Conservation (phyloP, 2,113 vertebrate genomes). For the Hirundichthys speculiger region DNA sequence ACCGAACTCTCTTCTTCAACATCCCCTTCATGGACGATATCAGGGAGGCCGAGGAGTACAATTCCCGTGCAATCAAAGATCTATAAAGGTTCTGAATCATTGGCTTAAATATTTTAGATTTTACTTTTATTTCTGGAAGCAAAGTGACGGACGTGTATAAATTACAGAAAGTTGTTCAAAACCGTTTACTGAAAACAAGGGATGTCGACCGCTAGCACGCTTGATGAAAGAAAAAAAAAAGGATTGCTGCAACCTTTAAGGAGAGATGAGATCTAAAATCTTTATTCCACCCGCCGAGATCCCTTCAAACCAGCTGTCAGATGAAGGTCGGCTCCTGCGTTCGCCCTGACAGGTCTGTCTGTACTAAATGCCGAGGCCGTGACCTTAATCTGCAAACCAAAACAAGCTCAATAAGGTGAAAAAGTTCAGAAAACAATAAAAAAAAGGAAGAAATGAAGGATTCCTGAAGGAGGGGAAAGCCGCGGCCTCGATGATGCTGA, state of each 20-base stretch:
- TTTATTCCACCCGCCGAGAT: conserved; percentile 29
- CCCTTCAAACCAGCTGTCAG: conserved; percentile 49
- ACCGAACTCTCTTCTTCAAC: too few relatives aligned
- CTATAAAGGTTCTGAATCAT: too few relatives aligned
- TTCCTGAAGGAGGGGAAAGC: conserved; percentile 19
- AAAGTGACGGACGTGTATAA: too few relatives aligned
- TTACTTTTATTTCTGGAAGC: too few relatives aligned
- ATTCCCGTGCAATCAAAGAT: too few relatives aligned
- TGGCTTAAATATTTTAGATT: too few relatives aligned
- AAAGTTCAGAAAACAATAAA: conserved; percentile 36
- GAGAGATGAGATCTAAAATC: conserved; percentile 8
- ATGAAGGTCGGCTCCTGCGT: conserved; percentile 52
- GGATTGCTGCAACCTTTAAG: neutral
- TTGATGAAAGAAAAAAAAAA: conserved; percentile 1
- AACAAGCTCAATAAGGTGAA: conserved; percentile 24
- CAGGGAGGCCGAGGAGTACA: too few relatives aligned
- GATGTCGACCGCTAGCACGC: too few relatives aligned
- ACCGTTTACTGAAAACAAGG: too few relatives aligned
- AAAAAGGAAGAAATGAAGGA: neutral
- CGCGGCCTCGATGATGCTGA: conserved; percentile 25
- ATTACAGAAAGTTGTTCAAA: too few relatives aligned
- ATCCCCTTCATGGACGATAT: too few relatives aligned
- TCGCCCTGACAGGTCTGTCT: conserved; percentile 50
- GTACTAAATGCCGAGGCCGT: conserved; percentile 47
- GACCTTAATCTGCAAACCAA: conserved; percentile 52